Conservation (phyloP, 2,888 invertebrate genomes). For the Poecilus cupreus region DNA sequence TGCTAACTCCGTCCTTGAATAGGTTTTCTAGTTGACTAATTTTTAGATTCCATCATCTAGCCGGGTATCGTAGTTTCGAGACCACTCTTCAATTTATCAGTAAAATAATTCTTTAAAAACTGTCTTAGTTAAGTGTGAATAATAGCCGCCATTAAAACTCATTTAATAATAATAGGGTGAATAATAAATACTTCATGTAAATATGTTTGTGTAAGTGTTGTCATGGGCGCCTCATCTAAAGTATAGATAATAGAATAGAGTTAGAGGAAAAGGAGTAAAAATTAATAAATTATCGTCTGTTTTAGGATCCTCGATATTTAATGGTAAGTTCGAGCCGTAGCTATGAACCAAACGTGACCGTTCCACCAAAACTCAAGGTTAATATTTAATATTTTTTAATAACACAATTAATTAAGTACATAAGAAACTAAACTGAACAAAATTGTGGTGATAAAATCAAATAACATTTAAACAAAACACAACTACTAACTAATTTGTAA, state of each 20-base stretch:
- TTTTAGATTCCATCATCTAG: too few relatives aligned
- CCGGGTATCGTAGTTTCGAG: too few relatives aligned
- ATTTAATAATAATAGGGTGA: not conserved
- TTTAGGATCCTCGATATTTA: constrained; percentile 54
- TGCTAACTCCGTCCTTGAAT: too few relatives aligned
- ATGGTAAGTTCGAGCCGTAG: constrained; percentile 51
- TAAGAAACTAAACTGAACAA: constrained; percentile 49
- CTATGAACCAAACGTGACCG: constrained; percentile 40
- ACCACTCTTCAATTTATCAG: too few relatives aligned
- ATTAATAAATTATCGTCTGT: constrained; percentile 52
- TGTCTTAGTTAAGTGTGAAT: too few relatives aligned
- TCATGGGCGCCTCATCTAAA: not conserved
- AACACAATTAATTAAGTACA: constrained; percentile 32
- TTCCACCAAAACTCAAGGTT: constrained; percentile 34
- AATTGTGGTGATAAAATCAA: constrained; percentile 34
- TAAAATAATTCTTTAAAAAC: too few relatives aligned
- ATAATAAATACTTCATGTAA: not conserved
- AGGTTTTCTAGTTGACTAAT: too few relatives aligned
- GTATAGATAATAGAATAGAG: not conserved
- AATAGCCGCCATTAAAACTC: not conserved
- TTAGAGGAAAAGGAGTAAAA: not conserved
- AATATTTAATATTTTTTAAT: constrained; percentile 45
- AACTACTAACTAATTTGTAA: not conserved
- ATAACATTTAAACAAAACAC: not conserved
- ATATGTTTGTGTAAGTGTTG: not conserved